Conservation (phyloP, 1,140 invertebrate genomes). For the Heliconius hermathena region DNA sequence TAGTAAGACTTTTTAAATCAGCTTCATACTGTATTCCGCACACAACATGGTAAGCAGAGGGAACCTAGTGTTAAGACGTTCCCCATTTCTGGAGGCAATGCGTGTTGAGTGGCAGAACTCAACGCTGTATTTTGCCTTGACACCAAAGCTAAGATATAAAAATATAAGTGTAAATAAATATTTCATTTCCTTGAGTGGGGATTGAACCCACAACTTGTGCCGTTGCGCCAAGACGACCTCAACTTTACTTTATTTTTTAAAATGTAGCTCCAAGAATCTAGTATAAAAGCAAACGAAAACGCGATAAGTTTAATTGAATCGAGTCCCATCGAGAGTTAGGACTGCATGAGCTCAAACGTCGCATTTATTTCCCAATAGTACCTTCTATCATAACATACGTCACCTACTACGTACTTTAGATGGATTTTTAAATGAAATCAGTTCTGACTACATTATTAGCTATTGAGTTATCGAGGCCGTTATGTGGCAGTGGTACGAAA, state of each 20-base stretch:
- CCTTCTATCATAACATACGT: slow-evolving; percentile 31
- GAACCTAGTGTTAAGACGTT: too few relatives aligned
- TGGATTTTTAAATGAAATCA: slow-evolving; percentile 42
- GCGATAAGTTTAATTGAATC: slow-evolving; percentile 30
- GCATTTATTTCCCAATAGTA: slow-evolving; percentile 28
- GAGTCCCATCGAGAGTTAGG: slow-evolving; percentile 2
- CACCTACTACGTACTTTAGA: slow-evolving; percentile 37
- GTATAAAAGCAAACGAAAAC: slow-evolving; percentile 18
- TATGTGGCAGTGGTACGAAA: too few relatives aligned
- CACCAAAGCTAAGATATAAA: too few relatives aligned
- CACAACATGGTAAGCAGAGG: too few relatives aligned
- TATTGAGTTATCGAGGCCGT: background rate
- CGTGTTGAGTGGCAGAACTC: too few relatives aligned
- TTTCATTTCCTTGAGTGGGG: too few relatives aligned
- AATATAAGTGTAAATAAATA: too few relatives aligned
- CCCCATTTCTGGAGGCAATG: too few relatives aligned
- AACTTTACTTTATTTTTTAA: background rate
- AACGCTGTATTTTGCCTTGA: too few relatives aligned
- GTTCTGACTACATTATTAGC: slow-evolving; percentile 33
- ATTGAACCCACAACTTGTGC: background rate
- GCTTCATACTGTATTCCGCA: too few relatives aligned
- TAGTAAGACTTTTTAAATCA: too few relatives aligned
- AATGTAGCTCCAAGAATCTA: background rate
- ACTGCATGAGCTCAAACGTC: slow-evolving; percentile 21
- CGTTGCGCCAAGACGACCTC: too few relatives aligned